Evolutionary conservation across 1,140 invertebrate species (phyloP).

Genomic region (Bombus picipes): DNA sequence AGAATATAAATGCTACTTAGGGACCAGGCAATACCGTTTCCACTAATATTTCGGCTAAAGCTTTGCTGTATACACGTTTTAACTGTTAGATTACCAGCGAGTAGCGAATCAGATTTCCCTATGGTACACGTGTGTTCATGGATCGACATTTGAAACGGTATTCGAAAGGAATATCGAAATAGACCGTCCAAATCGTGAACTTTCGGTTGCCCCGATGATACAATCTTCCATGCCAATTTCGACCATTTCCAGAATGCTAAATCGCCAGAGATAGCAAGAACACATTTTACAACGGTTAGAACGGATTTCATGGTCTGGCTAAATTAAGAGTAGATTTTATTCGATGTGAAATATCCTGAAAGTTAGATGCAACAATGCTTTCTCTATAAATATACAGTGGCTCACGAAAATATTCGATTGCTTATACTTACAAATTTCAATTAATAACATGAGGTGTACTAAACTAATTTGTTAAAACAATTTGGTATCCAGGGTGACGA

Average conservation of each 20-base stretch:
- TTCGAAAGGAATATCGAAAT: slow-evolving; percentile 8
- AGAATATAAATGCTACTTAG: slow-evolving; percentile 14
- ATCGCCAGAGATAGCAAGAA: not conserved
- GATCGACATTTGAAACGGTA: not conserved
- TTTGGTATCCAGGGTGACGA: no score
- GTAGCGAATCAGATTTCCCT: not conserved
- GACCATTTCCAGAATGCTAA: not conserved
- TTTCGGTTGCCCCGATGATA: not conserved
- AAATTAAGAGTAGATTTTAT: no score
- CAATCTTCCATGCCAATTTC: not conserved
- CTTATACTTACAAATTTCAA: no score
- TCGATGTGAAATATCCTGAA: no score
- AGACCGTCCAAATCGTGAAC: not conserved
- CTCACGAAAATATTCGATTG: no score
- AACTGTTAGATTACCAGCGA: not conserved
- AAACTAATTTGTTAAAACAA: no score
- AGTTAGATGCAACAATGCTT: no score
- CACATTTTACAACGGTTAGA: not conserved
- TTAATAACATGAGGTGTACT: no score
- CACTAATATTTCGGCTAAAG: slow-evolving; percentile 10
- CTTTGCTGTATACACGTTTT: not conserved
- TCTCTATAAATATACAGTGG: no score
- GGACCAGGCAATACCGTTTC: not conserved
- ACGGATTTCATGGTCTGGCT: not conserved
- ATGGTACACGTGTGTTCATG: not conserved